phyloP scores from a whole-genome alignment of 2,113 vertebrate genomes.

The Gallinago jamesoni region DNA sequence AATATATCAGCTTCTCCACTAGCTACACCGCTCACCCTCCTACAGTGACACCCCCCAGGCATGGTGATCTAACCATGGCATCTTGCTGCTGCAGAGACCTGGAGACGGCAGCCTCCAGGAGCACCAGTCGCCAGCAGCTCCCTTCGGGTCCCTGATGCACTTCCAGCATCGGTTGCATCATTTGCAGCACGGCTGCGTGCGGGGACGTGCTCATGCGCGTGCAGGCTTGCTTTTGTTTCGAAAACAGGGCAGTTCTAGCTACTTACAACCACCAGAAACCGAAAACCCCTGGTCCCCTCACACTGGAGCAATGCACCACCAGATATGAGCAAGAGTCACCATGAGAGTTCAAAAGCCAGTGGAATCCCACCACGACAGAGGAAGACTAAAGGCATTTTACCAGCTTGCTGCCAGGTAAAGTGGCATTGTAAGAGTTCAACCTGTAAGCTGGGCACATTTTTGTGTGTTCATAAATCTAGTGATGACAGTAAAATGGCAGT shows the following conservation, averaged over 20 bases:
- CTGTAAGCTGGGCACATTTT: neutral
- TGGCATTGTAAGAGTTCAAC: neutral
- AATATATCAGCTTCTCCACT: neutral
- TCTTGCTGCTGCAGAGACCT: neutral
- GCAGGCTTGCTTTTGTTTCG: neutral
- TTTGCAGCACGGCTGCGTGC: accelerated
- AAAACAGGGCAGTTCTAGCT: neutral
- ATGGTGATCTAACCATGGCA: accelerated
- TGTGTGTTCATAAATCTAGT: neutral
- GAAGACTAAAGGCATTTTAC: neutral
- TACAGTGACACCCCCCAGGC: neutral
- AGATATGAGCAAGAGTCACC: neutral
- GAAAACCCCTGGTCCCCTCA: neutral
- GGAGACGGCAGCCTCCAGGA: neutral
- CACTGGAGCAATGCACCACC: neutral
- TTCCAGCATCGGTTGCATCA: conserved; percentile 68
- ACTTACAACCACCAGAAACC: neutral
- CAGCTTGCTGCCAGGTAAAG: neutral
- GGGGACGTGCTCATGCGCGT: accelerated
- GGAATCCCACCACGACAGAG: neutral
- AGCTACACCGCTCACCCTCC: neutral
- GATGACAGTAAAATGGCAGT: neutral
- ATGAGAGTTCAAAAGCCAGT: neutral
- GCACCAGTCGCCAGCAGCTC: neutral
- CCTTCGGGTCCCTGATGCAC: conserved; percentile 53